Evolutionary conservation across 2,113 vertebrate species (phyloP), one percentile per base, ranked within the genome.

Genomic region (Nothocercus nigrocapillus): DNA sequence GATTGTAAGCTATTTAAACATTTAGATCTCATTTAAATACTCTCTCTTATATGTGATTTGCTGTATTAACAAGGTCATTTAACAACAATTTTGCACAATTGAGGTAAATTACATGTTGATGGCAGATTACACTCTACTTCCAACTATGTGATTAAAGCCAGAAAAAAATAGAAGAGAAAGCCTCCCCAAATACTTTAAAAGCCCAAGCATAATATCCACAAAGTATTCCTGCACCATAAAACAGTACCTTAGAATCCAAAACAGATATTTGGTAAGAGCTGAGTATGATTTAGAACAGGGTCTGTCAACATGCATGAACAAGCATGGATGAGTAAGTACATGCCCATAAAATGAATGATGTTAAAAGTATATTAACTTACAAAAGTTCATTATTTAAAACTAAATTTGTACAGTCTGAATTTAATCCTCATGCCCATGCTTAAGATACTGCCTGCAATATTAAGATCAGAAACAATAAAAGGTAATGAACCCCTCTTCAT

Each of bases 1-100:
- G 69, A 91, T 85, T 95, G 93, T 77, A 95, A 95, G 84, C 82
- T 87, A 85, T 94, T 95, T 93, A 96, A 96, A 97, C 89, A 94
- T 91, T 93, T 94, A 96, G 84, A 93, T 95, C 79, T 95, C 51
- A 75, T 95, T 97, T 95, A 92, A 97, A 95, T 73, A 84, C 5
- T 59, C 67, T 72, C 80, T 75, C 45, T 92, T 83, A 79, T 62
- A 91, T 82, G 69, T 88, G 42, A 88, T 88, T 92, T 97, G n/a
- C 82, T 38, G 67, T 74, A 92, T 85, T 94, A 96, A 66, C 69
- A 75, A 88, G 79, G 84, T 88, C 78, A 88, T 85, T 94, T 81
- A 66, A 91, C 77, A 94, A 95, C 58, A 70, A 51, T 90, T 95
- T 93, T 88, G 72, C 21, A 85, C 30, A 93, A 80, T 32, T 90